Conservation (phyloP, 2,888 invertebrate genomes). For the Marasmarcha lunaedactyla region DNA sequence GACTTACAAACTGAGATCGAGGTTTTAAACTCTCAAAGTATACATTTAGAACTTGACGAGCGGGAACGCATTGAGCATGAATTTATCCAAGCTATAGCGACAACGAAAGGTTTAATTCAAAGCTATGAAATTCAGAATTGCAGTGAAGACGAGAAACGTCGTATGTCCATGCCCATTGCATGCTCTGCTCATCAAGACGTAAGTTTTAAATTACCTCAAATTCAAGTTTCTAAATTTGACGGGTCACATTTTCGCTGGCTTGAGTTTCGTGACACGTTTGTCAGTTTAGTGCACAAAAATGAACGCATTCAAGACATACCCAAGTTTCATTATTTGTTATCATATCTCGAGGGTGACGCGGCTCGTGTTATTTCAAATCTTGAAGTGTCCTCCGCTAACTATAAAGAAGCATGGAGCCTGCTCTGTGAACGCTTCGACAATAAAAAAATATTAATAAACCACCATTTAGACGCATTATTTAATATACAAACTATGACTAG, state of each 20-base stretch:
- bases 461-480: conserved; percentile 12
- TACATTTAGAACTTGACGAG: conserved; percentile 4
- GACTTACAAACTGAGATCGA: conserved; percentile 10
- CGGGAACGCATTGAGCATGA: conserved; percentile 9
- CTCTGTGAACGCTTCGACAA: conserved; percentile 12
- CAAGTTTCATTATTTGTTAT: conserved; percentile 13
- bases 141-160: conserved; percentile 3
- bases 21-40: conserved; percentile 6
- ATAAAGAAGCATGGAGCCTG: conserved; percentile 11
- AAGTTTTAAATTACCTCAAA: conserved; percentile 8
- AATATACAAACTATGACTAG: conserved; percentile 8
- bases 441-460: conserved; percentile 12
- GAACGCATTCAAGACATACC: conserved; percentile 7
- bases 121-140: background rate
- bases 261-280: conserved; percentile 13
- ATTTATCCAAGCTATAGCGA: conserved; percentile 4
- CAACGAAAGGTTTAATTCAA: conserved; percentile 2
- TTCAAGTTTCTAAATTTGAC: conserved; percentile 12
- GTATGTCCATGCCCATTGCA: conserved; percentile 3
- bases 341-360: conserved; percentile 14
- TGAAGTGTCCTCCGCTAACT: conserved; percentile 12
- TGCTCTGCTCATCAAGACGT: conserved; percentile 4
- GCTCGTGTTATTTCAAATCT: conserved; percentile 12
- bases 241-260: conserved; percentile 12
- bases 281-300: conserved; percentile 10